Evolutionary conservation across 2,113 vertebrate genomes (phyloP), one percentile per base, ranked within the genome.

Genomic region (Tichodroma muraria): DNA sequence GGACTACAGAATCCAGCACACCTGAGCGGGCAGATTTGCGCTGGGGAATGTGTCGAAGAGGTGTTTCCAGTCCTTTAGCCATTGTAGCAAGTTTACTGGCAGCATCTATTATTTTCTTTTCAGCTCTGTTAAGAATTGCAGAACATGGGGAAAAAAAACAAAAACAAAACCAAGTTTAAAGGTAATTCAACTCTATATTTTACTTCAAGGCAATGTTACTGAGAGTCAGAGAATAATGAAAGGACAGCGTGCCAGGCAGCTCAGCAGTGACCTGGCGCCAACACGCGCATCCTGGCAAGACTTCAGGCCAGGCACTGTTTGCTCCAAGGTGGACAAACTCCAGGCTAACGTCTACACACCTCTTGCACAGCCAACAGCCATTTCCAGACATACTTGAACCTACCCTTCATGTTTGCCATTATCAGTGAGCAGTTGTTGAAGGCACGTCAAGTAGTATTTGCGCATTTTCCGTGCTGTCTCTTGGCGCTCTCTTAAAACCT

Each of bases 41-140:
- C 35, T 96, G 95, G 63, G 95, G 96, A 93, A 93, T 52, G 73
- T 96, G 98, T 76, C 97, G 89, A 73, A 97, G 76, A 9, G 99
- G 98, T 0, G 98, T 99, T 95, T 99, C 99, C 15, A 99, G 95
- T 31, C 98, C 98, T 97, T 99, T 99, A 54, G 99, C 99, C 99
- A 99, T 99, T 23, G 98, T 98, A 38, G 98, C 99, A 80, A 99
- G 98, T 91, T 99, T 99, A 97, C 99, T 98, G 68, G 99, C 99
- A 94, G 98, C 98, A 75, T 97, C 98, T 94, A 99, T 98, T 90
- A 99, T 99, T 97, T 98, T 99, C 95, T 99, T 99, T 85, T 99
- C 99, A 87, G 99, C 98, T 59, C 99, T 99, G 95, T 65, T 49
- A 88, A 93, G 71, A 96, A 96, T 92, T 95, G 66, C 77, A 97